Evolutionary conservation across 2,797 vertebrate genomes (phyloP).

Genomic region (Xiphorhynchus erythropygius): DNA sequence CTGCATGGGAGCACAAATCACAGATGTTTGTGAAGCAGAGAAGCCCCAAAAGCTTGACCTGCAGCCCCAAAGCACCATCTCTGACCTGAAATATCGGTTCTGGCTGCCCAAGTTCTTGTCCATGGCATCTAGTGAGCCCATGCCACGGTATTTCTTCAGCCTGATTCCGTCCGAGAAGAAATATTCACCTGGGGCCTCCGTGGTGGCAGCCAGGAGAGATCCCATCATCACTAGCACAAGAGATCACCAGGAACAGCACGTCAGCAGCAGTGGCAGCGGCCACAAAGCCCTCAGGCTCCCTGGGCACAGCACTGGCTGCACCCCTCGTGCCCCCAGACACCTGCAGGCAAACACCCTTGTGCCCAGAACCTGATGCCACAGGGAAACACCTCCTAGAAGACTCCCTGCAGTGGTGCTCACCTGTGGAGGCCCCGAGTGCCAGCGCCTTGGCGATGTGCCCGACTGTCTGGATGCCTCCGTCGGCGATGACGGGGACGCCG

Average conservation of each 20-base stretch:
- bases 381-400: neutral
- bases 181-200: conserved; percentile 95
- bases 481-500: conserved; percentile 92
- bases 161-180: conserved; percentile 97
- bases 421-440: conserved; percentile 93
- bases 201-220: conserved; percentile 94
- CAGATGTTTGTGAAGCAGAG: neutral
- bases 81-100: conserved; percentile 95
- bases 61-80: neutral
- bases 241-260: neutral
- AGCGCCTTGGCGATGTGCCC: conserved; percentile 95
- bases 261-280: neutral
- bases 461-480: conserved; percentile 94
- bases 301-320: neutral
- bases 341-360: accelerated
- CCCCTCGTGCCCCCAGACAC: accelerated
- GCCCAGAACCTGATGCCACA: accelerated
- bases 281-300: neutral
- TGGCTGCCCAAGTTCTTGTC: conserved; percentile 97
- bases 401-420: conserved; percentile 58
- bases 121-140: conserved; percentile 98
- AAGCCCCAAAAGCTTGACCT: neutral
- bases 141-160: conserved; percentile 96
- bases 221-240: conserved; percentile 93
- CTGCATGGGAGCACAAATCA: conserved; percentile 70